phyloP scores from a whole-genome alignment of 1,140 invertebrate genomes.

The Cardiocondyla obscurior region DNA sequence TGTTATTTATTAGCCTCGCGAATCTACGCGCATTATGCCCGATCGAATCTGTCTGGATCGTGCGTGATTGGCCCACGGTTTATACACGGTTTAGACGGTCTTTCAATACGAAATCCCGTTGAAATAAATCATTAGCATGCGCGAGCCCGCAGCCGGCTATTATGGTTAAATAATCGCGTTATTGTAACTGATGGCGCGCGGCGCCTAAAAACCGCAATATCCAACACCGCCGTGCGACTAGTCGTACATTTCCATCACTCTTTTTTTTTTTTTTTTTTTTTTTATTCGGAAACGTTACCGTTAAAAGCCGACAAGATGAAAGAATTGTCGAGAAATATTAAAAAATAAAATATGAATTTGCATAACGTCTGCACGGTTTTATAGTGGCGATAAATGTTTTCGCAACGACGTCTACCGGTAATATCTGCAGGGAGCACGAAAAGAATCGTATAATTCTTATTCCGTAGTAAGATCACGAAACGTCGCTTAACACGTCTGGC shows the following conservation, averaged over 20 bases:
- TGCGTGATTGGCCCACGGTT: constrained; percentile 45
- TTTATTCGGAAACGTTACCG: not conserved
- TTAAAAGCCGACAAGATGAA: not conserved
- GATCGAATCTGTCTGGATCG: constrained; percentile 65
- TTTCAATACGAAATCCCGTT: constrained; percentile 28
- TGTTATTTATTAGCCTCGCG: constrained; percentile 74
- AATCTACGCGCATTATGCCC: constrained; percentile 69
- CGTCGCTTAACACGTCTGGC: constrained; percentile 30
- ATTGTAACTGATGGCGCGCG: constrained; percentile 31
- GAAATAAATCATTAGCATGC: constrained; percentile 55
- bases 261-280: not conserved
- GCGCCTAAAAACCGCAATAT: constrained; percentile 25
- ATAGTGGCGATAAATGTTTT: not conserved
- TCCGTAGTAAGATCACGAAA: constrained; percentile 33
- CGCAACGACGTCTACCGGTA: not conserved
- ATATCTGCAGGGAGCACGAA: not conserved
- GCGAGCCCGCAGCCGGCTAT: constrained; percentile 32
- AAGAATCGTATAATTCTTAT: not conserved
- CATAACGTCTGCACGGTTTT: not conserved
- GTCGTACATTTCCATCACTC: not conserved
- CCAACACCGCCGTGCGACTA: not conserved
- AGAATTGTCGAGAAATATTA: not conserved
- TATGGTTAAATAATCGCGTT: constrained; percentile 56
- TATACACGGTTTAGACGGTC: constrained; percentile 31
- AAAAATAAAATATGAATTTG: not conserved